These are phyloP conservation scores for Strigamia maritima DNA, from an alignment of 2,888 invertebrate genomes.

Conservation along the genomic window DNA sequence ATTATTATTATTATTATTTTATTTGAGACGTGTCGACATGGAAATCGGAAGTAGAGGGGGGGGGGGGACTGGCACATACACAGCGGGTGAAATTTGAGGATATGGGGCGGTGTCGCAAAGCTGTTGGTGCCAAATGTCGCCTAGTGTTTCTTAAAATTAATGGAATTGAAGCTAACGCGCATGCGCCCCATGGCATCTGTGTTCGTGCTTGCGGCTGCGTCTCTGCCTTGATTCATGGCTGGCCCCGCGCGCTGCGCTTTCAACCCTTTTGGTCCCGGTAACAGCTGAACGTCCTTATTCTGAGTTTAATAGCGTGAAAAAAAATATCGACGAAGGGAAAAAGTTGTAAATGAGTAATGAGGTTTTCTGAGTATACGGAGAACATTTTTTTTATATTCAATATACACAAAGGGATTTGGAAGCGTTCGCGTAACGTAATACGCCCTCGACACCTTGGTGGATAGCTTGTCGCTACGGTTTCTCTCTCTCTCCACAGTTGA, in stretches of 20 bases:
- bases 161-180: constrained; percentile 34
- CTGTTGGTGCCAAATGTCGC: constrained; percentile 32
- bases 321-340: neutral
- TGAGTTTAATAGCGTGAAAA: neutral
- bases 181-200: constrained; percentile 10
- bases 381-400: constrained; percentile 14
- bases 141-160: constrained; percentile 30
- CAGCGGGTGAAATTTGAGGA: constrained; percentile 18
- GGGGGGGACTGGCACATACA: neutral
- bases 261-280: constrained; percentile 21
- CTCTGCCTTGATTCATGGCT: constrained; percentile 26
- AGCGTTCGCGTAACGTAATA: constrained; percentile 13
- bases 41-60: neutral
- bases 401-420: constrained; percentile 27
- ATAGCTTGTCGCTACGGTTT: neutral
- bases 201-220: constrained; percentile 30
- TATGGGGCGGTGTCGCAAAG: neutral
- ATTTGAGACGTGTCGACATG: neutral
- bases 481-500: neutral
- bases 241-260: neutral
- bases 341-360: constrained; percentile 32
- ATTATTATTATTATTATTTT: neutral
- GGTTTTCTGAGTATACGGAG: neutral
- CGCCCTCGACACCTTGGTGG: constrained; percentile 15
- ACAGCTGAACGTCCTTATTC: neutral